phyloP scores from a whole-genome alignment of 2,888 invertebrate species.

The Matsumyia berberina region DNA sequence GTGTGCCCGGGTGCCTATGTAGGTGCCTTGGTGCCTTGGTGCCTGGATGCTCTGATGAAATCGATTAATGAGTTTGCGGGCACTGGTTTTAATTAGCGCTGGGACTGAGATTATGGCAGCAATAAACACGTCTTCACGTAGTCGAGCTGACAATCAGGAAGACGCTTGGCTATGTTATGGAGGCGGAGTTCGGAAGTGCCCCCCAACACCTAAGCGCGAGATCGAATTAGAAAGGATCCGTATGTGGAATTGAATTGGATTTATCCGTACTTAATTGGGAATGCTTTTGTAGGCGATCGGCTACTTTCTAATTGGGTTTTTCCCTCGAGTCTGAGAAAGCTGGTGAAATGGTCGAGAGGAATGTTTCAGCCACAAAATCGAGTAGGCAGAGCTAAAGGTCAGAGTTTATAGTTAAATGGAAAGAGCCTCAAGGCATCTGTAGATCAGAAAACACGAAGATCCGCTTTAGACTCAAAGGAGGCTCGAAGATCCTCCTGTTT shows the following conservation, averaged over 20 bases:
- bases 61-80: constrained; percentile 46
- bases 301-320: constrained; percentile 16
- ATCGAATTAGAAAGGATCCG: not conserved
- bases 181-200: not conserved
- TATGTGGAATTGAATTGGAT: constrained; percentile 18
- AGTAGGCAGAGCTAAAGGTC: too few relatives aligned
- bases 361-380: too few relatives aligned
- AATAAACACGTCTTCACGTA: constrained; percentile 35
- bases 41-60: constrained; percentile 25
- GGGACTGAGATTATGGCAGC: constrained; percentile 17
- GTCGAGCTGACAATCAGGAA: constrained; percentile 3
- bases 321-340: too few relatives aligned
- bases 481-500: too few relatives aligned
- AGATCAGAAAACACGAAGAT: too few relatives aligned
- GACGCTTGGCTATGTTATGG: not conserved
- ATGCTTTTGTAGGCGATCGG: not conserved
- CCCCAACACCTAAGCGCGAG: not conserved
- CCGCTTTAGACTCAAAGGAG: too few relatives aligned
- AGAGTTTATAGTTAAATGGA: too few relatives aligned
- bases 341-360: not conserved
- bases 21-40: too few relatives aligned
- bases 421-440: too few relatives aligned
- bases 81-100: constrained; percentile 37
- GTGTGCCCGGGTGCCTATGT: too few relatives aligned
- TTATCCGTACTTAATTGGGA: constrained; percentile 12